Conservation (phyloP, 2,888 invertebrate genomes). For the Disparrhopalites patrizii region DNA sequence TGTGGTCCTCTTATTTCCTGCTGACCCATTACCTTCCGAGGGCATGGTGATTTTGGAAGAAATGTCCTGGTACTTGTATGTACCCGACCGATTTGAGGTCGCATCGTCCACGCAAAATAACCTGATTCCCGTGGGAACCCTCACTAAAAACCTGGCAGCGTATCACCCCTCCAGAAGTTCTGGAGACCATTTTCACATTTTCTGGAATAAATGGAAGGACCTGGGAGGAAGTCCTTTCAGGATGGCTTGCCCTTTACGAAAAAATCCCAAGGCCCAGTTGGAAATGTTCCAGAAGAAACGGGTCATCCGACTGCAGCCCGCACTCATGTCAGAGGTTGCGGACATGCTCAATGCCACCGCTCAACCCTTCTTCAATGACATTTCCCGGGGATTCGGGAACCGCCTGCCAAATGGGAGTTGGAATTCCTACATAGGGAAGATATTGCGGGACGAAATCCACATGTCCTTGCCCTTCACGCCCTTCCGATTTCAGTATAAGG, state of each 20-base stretch:
- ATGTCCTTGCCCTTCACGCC: slow-evolving; percentile 3
- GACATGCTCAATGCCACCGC: not conserved
- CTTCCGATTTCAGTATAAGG: not conserved
- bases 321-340: not conserved
- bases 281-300: not conserved
- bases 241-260: not conserved
- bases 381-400: not conserved
- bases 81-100: not conserved
- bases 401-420: not conserved
- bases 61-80: not conserved
- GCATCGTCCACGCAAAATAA: not conserved
- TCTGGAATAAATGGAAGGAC: slow-evolving; percentile 15
- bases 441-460: not conserved
- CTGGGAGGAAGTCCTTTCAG: not conserved
- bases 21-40: too few relatives aligned
- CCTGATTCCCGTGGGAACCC: not conserved
- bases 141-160: not conserved
- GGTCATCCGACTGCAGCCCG: not conserved
- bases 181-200: not conserved
- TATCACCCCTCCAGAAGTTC: not conserved
- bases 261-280: not conserved
- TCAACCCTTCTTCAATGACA: not conserved
- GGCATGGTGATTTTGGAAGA: not conserved
- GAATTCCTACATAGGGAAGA: not conserved
- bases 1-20: not conserved